Conservation (phyloP, 30 jellyfish, hydroid and myxozoan species). For the Cassiopea andromeda region DNA sequence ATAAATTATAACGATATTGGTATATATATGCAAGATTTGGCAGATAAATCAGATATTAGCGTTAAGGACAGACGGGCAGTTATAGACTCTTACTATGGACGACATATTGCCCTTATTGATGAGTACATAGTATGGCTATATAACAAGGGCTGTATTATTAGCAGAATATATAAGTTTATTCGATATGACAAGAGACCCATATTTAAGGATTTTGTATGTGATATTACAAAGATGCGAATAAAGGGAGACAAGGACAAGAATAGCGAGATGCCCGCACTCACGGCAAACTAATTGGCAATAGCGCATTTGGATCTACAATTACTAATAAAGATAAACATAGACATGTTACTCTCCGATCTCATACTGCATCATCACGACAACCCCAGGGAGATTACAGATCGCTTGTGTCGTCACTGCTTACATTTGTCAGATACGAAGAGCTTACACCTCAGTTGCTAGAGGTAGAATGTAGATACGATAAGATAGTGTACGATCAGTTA, state of each 20-base stretch:
- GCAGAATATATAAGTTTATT: neutral
- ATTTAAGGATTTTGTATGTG: neutral
- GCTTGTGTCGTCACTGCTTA: neutral
- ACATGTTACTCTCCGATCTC: neutral
- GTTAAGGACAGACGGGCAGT: neutral
- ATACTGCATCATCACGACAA: too few species aligned
- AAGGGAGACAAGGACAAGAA: neutral
- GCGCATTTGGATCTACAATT: slow-evolving; percentile 2
- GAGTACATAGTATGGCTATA: neutral
- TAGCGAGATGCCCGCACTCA: neutral
- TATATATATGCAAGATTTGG: neutral
- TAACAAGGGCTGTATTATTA: neutral
- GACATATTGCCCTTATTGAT: neutral
- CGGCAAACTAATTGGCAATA: slow-evolving; percentile 3
- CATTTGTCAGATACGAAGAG: neutral
- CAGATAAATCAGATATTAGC: neutral
- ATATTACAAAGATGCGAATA: neutral
- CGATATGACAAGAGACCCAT: neutral
- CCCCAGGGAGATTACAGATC: neutral
- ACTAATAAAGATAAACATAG: slow-evolving; percentile 1
- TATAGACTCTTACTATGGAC: slow-evolving; percentile 18
- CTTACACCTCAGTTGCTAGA: neutral
- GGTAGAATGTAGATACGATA: neutral
- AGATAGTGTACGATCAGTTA: neutral
- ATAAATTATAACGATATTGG: slow-evolving; percentile 17